phyloP scores from a whole-genome alignment of 2,888 invertebrate genomes.

The Dysmachus trigonus region DNA sequence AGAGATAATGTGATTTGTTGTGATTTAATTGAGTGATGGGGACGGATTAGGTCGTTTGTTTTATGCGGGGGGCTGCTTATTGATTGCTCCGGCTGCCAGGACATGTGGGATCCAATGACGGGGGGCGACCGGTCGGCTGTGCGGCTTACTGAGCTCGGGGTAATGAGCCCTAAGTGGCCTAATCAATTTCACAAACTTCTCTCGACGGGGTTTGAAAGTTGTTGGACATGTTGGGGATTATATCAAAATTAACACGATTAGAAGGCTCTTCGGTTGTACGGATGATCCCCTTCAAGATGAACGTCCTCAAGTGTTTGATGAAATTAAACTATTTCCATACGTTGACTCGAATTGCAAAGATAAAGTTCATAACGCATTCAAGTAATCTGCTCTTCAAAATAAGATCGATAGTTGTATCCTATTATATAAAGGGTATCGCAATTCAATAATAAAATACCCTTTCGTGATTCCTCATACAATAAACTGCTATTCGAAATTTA shows the following conservation, averaged over 20 bases:
- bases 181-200: background rate
- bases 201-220: background rate
- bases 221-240: background rate
- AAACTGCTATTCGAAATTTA: too few relatives aligned
- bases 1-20: conserved; percentile 18
- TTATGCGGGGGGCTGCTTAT: background rate
- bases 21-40: conserved; percentile 20
- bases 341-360: background rate
- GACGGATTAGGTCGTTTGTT: background rate
- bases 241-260: background rate
- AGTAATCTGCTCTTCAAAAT: too few relatives aligned
- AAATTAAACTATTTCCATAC: background rate
- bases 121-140: background rate
- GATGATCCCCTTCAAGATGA: background rate
- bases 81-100: background rate
- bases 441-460: too few relatives aligned
- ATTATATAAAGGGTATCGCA: too few relatives aligned
- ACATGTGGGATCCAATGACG: background rate
- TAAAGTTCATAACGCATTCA: background rate
- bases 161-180: background rate
- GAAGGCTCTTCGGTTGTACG: background rate
- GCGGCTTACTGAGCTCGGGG: background rate
- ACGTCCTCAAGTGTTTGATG: background rate
- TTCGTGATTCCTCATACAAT: too few relatives aligned
- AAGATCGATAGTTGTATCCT: too few relatives aligned